These are phyloP conservation scores for Myotis pilosus DNA, from an alignment of 2,797 vertebrate species.

Conservation along the genomic window DNA sequence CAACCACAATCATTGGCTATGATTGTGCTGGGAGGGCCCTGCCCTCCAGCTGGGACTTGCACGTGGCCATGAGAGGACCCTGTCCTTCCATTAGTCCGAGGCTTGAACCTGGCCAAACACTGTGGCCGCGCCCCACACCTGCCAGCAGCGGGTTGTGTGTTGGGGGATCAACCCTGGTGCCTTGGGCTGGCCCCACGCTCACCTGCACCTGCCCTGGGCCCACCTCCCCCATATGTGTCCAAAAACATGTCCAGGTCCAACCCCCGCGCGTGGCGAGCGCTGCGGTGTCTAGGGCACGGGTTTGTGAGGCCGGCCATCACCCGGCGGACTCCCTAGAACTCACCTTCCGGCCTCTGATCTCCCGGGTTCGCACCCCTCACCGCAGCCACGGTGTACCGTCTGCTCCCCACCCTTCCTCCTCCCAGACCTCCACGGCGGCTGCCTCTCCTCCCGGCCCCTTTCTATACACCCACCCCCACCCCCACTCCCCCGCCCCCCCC, in stretches of 20 bases:
- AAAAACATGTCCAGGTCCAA: background rate
- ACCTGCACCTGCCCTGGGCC: background rate
- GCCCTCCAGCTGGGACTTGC: too few species aligned
- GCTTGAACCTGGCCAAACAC: too few species aligned
- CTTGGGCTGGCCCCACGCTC: too few species aligned
- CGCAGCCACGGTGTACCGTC: background rate
- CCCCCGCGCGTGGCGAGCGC: background rate
- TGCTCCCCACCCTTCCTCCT: background rate
- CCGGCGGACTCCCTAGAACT: constrained; percentile 50
- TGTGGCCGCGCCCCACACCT: too few species aligned
- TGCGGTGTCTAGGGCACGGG: background rate
- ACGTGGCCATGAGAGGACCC: too few species aligned
- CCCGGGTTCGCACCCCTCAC: background rate
- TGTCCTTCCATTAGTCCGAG: too few species aligned
- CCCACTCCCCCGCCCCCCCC: too few species aligned
- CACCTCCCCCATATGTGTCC: background rate
- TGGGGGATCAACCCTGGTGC: background rate
- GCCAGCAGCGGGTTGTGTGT: too few species aligned
- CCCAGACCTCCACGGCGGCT: too few species aligned
- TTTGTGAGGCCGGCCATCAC: background rate
- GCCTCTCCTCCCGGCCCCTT: background rate
- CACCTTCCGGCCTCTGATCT: background rate
- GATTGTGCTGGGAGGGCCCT: too few species aligned
- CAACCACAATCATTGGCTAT: too few species aligned
- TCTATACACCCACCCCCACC: background rate